Conservation (phyloP, 2,113 vertebrate genomes). For the Prionailurus viverrinus region DNA sequence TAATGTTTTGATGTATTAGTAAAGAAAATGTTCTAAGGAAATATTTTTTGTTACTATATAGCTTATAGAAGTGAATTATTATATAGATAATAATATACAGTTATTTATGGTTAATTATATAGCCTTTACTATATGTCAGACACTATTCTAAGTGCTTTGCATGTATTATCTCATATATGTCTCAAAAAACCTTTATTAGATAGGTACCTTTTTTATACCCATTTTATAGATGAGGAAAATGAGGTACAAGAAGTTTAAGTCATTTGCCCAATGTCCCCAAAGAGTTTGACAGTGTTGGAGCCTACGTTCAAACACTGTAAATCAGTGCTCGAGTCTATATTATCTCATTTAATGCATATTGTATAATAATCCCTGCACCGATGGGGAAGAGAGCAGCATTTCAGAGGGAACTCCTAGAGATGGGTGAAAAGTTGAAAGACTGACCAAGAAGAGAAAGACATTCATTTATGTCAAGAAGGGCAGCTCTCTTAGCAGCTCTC, state of each 20-base stretch:
- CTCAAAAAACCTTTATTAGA: background rate
- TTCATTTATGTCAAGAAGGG: background rate
- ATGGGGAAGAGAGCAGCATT: background rate
- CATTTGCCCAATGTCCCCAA: background rate
- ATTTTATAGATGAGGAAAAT: background rate
- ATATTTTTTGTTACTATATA: slow-evolving; percentile 3
- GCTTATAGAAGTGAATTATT: background rate
- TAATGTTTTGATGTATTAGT: background rate
- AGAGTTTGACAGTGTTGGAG: background rate
- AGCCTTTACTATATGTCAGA: background rate
- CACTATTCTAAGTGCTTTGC: background rate
- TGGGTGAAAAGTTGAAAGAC: background rate
- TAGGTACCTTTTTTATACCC: background rate
- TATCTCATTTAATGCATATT: background rate
- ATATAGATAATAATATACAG: background rate
- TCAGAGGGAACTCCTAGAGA: background rate
- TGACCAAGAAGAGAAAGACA: background rate
- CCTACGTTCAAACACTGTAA: background rate
- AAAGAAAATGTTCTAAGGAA: slow-evolving; percentile 12
- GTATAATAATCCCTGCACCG: background rate
- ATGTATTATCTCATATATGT: background rate
- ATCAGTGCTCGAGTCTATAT: background rate
- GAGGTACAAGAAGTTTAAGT: background rate
- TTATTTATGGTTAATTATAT: slow-evolving; percentile 7
- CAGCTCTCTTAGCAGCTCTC: background rate